These are phyloP conservation scores for Drosophila ohnishii DNA, from an alignment of 1,140 invertebrate genomes.

Conservation along the genomic window DNA sequence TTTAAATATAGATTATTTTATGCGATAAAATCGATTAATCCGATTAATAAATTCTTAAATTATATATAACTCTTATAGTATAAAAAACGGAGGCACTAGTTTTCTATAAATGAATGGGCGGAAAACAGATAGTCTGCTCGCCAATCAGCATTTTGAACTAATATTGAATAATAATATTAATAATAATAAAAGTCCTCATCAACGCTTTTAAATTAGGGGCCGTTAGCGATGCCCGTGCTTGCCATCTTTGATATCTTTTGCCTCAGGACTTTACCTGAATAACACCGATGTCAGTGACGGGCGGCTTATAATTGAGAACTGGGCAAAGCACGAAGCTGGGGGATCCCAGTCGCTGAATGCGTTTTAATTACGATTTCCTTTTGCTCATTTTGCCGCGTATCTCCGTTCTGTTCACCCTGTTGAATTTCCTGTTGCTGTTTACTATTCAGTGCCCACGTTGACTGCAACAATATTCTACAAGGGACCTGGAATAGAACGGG, in stretches of 20 bases:
- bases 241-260: slow-evolving; percentile 11
- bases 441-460: slow-evolving; percentile 51
- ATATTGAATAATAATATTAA: not conserved
- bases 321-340: not conserved
- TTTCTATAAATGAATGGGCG: no score
- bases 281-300: not conserved
- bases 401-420: slow-evolving; percentile 34
- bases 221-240: no score
- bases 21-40: no score
- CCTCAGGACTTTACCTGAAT: not conserved
- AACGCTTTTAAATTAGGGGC: not conserved
- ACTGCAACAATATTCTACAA: slow-evolving; percentile 22
- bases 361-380: slow-evolving; percentile 67
- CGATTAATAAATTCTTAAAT: no score
- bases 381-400: slow-evolving; percentile 61
- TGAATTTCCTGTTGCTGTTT: slow-evolving; percentile 29
- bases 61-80: no score
- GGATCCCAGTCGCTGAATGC: slow-evolving; percentile 34
- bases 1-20: no score
- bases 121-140: not conserved
- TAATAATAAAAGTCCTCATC: no score
- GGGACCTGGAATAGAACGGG: slow-evolving; percentile 18
- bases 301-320: slow-evolving; percentile 26
- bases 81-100: no score
- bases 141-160: not conserved